phyloP scores from a whole-genome alignment of 1,140 invertebrate genomes.

The Probaryconus sp. region DNA sequence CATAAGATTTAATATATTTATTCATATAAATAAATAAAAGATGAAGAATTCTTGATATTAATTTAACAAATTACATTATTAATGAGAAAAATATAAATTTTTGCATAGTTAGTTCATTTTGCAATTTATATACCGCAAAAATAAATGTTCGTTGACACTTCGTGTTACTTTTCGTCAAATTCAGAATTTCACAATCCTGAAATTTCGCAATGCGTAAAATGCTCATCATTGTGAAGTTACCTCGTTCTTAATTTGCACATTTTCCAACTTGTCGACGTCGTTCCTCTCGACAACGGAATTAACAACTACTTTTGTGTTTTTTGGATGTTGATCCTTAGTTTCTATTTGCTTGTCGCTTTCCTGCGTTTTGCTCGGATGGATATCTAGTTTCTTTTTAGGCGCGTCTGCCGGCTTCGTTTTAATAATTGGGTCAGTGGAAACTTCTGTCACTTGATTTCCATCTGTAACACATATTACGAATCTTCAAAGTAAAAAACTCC shows the following conservation, averaged over 20 bases:
- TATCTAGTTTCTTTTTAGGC: slow-evolving; percentile 69
- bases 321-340: slow-evolving; percentile 67
- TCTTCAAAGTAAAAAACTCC: neutral
- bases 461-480: slow-evolving; percentile 39
- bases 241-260: slow-evolving; percentile 16
- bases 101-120: too few relatives aligned
- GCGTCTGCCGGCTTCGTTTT: slow-evolving; percentile 71
- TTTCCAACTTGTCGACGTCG: slow-evolving; percentile 18
- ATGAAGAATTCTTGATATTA: too few relatives aligned
- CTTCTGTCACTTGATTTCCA: slow-evolving; percentile 56
- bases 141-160: too few relatives aligned
- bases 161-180: too few relatives aligned
- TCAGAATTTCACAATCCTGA: too few relatives aligned
- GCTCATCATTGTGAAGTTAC: slow-evolving; percentile 14
- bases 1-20: too few relatives aligned
- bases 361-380: slow-evolving; percentile 75
- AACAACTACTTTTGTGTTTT: slow-evolving; percentile 70
- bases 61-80: too few relatives aligned
- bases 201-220: too few relatives aligned
- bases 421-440: slow-evolving; percentile 64
- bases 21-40: too few relatives aligned
- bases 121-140: too few relatives aligned
- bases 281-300: slow-evolving; percentile 70
- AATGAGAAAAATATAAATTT: too few relatives aligned
- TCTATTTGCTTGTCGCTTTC: slow-evolving; percentile 60